A percentile compares a stretch with the other conserved stretches of the same genome.
These are phyloP conservation scores for Pedicia rivosa DNA, from an alignment of 2,888 invertebrate genomes.

Conservation along the genomic window DNA sequence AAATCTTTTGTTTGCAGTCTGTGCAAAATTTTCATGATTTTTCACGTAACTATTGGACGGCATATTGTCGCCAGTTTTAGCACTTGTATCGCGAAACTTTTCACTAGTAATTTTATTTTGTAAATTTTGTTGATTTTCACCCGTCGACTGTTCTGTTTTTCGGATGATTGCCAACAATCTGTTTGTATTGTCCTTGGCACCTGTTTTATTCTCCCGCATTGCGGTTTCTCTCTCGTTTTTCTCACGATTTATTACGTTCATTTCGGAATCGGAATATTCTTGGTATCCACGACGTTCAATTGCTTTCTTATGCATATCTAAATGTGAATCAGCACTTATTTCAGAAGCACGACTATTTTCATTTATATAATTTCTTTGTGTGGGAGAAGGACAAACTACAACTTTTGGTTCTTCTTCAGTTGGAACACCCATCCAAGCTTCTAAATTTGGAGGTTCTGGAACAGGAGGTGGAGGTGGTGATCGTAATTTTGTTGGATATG, in stretches of 20 bases:
- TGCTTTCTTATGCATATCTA: slow-evolving; percentile 54
- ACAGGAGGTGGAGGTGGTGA: slow-evolving; percentile 26
- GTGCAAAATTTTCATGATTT: no score
- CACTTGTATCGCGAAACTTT: slow-evolving; percentile 3
- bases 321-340: slow-evolving; percentile 39
- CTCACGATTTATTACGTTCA: slow-evolving; percentile 19
- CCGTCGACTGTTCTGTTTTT: slow-evolving; percentile 31
- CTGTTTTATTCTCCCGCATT: slow-evolving; percentile 16
- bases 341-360: slow-evolving; percentile 25
- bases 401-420: slow-evolving; percentile 42
- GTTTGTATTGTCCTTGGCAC: slow-evolving; percentile 36
- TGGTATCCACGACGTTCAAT: slow-evolving; percentile 44
- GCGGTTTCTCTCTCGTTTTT: slow-evolving; percentile 1
- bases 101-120: no score
- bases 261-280: slow-evolving; percentile 27
- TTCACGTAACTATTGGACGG: no score
- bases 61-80: background rate
- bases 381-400: slow-evolving; percentile 54
- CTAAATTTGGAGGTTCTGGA: slow-evolving; percentile 23
- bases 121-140: no score
- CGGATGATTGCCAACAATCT: slow-evolving; percentile 46
- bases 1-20: no score
- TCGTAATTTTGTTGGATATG: slow-evolving; percentile 9
- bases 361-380: slow-evolving; percentile 44
- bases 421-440: slow-evolving; percentile 43